phyloP scores from a whole-genome alignment of 2,888 invertebrate species.

The Archips crataeganus region DNA sequence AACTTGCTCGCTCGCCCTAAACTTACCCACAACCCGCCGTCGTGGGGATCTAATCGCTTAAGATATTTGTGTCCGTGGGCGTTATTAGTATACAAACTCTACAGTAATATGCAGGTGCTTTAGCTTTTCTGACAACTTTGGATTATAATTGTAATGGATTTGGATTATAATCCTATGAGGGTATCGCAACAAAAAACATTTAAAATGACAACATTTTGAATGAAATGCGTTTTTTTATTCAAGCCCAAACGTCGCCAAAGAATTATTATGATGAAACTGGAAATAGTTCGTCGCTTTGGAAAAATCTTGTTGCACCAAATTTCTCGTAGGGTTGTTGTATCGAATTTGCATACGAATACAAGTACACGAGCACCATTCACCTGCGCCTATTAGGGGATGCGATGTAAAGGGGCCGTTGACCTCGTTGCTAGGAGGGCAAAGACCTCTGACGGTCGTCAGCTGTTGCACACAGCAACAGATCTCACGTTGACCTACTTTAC shows the following conservation, averaged over 20 bases:
- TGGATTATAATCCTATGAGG: neutral
- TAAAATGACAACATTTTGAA: neutral
- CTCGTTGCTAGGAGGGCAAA: conserved; percentile 60
- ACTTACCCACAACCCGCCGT: neutral
- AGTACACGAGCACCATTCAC: conserved; percentile 53
- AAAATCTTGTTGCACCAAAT: neutral
- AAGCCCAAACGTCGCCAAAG: too few species aligned
- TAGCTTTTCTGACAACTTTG: neutral
- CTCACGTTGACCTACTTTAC: conserved; percentile 67
- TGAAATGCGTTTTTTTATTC: neutral
- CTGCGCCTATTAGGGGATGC: conserved; percentile 55
- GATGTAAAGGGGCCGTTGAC: conserved; percentile 59
- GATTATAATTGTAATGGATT: neutral
- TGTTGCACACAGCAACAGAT: conserved; percentile 65
- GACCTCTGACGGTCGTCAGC: conserved; percentile 66
- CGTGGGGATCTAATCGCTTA: conserved; percentile 42
- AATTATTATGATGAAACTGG: too few species aligned
- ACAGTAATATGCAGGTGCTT: conserved; percentile 11
- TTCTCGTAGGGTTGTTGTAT: neutral
- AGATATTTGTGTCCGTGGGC: conserved; percentile 37
- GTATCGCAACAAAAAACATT: neutral
- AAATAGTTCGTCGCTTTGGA: neutral
- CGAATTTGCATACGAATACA: conserved; percentile 22
- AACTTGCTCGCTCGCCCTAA: neutral
- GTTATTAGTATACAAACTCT: conserved; percentile 23